These are phyloP conservation scores for Liasis olivaceus DNA, from an alignment of 2,797 vertebrate genomes.

Conservation along the genomic window DNA sequence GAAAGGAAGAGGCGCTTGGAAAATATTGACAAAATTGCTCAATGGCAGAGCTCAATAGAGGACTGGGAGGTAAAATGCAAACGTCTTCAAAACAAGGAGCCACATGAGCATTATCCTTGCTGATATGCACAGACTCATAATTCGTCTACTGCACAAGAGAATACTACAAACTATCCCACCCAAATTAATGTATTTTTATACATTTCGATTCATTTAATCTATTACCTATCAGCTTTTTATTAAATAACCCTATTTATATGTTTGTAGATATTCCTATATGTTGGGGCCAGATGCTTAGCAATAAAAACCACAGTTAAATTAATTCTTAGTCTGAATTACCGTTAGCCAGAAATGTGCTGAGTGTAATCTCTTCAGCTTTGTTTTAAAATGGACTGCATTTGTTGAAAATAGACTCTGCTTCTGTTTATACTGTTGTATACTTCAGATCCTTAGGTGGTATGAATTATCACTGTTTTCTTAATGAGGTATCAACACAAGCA, in stretches of 20 bases:
- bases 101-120: not conserved
- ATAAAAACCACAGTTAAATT: not conserved
- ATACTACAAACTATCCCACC: not conserved
- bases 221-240: not conserved
- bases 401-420: not conserved
- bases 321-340: not conserved
- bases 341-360: not conserved
- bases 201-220: slow-evolving; percentile 3
- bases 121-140: not conserved
- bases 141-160: not conserved
- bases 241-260: not conserved
- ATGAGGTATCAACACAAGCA: not conserved
- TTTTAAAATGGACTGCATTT: not conserved
- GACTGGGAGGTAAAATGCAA: slow-evolving; percentile 89
- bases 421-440: not conserved
- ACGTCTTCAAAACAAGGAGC: not conserved
- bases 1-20: slow-evolving; percentile 93
- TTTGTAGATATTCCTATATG: slow-evolving; percentile 2
- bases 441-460: not conserved
- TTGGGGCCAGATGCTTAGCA: not conserved
- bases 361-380: not conserved
- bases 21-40: slow-evolving; percentile 96
- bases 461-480: not conserved
- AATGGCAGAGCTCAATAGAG: slow-evolving; percentile 95
- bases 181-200: not conserved